Conservation (phyloP, 2,888 invertebrate genomes). For the Zygothrica quintamaculata region DNA sequence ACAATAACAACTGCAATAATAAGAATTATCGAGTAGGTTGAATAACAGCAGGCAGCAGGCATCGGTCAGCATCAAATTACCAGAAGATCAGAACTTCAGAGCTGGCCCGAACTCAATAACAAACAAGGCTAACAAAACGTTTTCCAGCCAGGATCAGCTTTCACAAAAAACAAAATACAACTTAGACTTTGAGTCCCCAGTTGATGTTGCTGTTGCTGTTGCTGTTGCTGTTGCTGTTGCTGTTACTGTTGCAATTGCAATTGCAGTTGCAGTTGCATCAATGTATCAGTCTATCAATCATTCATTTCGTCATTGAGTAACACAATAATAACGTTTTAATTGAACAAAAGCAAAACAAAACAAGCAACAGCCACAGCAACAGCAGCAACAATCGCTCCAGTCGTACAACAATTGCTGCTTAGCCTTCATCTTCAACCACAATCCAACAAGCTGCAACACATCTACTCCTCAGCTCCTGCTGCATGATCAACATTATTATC, state of each 20-base stretch:
- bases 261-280: constrained; percentile 34
- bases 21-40: constrained; percentile 15
- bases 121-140: constrained; percentile 67
- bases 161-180: constrained; percentile 64
- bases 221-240: constrained; percentile 7
- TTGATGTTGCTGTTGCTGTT: constrained; percentile 35
- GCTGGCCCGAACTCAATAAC: constrained; percentile 27
- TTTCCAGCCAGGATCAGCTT: constrained; percentile 74
- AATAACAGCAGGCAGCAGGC: constrained; percentile 22
- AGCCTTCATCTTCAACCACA: constrained; percentile 17
- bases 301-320: constrained; percentile 44
- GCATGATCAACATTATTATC: background rate
- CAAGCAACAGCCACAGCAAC: constrained; percentile 24
- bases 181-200: constrained; percentile 77
- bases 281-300: constrained; percentile 38
- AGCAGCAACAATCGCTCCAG: constrained; percentile 44
- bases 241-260: constrained; percentile 16
- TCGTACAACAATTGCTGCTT: constrained; percentile 62
- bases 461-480: constrained; percentile 10
- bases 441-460: constrained; percentile 6
- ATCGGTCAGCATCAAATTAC: constrained; percentile 69
- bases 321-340: constrained; percentile 81
- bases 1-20: constrained; percentile 26
- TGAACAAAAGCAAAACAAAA: constrained; percentile 67
- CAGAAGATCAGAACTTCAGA: constrained; percentile 47